These are phyloP conservation scores for Molothrus aeneus DNA, from an alignment of 2,797 vertebrate species.

Conservation along the genomic window DNA sequence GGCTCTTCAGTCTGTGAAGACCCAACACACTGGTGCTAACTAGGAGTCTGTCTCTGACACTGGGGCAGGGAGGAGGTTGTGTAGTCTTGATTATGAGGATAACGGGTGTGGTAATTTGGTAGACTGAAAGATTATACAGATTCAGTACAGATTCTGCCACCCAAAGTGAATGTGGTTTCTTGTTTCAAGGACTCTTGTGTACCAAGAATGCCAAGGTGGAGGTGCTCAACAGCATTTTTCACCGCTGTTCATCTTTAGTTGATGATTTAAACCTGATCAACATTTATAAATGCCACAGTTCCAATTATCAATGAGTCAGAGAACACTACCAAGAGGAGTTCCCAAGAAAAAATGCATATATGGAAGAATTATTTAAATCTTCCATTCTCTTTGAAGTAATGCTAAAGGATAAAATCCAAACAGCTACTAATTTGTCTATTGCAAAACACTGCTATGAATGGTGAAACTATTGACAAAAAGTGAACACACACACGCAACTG, in stretches of 20 bases:
- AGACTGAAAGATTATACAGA: not conserved
- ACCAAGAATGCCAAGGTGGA: not conserved
- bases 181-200: not conserved
- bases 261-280: not conserved
- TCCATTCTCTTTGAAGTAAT: not conserved
- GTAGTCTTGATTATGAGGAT: not conserved
- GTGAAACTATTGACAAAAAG: not conserved
- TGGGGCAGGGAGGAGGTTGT: not conserved
- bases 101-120: not conserved
- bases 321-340: not conserved
- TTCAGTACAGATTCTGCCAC: not conserved
- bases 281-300: not conserved
- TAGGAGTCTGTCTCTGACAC: not conserved
- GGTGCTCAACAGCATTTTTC: not conserved
- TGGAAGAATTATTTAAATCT: not conserved
- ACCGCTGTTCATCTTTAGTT: not conserved
- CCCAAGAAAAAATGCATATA: not conserved
- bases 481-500: not conserved
- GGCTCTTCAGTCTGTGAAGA: not conserved
- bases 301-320: not conserved
- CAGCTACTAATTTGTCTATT: not conserved
- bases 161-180: not conserved
- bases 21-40: not conserved
- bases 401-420: not conserved
- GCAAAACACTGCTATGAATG: not conserved